These are phyloP conservation scores for Anolis apletophallus DNA, from an alignment of 2,797 vertebrate species.

Conservation along the genomic window DNA sequence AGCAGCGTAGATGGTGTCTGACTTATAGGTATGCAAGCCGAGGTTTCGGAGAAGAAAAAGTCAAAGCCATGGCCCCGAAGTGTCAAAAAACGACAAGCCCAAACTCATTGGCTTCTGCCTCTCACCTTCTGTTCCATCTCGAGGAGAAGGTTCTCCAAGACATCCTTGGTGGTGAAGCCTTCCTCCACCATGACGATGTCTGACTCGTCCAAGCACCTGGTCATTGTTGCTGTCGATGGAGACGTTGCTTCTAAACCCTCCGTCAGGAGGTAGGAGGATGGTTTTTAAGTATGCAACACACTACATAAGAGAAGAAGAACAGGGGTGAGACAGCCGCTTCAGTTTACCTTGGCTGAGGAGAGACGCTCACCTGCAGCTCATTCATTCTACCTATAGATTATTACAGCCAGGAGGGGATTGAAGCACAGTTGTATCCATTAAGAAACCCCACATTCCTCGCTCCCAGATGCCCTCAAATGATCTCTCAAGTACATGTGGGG, in stretches of 20 bases:
- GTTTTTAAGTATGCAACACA: constrained; percentile 61
- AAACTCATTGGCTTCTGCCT: constrained; percentile 23
- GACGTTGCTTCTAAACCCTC: constrained; percentile 30
- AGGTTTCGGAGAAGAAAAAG: no score
- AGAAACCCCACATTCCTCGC: no score
- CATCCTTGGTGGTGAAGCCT: constrained; percentile 79
- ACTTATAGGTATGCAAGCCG: no score
- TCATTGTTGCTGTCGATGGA: constrained; percentile 67
- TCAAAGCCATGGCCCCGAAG: no score
- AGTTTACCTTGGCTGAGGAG: accelerated
- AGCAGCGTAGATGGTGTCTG: no score
- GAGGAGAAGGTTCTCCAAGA: constrained; percentile 78
- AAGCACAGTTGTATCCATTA: no score
- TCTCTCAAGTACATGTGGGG: no score
- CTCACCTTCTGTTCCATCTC: constrained; percentile 73
- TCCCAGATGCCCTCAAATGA: no score
- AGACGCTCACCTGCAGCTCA: no score
- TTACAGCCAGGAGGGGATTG: no score
- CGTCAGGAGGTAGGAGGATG: constrained; percentile 12
- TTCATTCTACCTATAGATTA: no score
- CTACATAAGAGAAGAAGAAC: constrained; percentile 23
- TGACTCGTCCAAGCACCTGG: constrained; percentile 75
- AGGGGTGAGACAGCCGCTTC: not conserved
- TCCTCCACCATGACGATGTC: constrained; percentile 82
- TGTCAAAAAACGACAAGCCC: no score